Base-by-base conservation (phyloP, 1,140 invertebrate species). In the Latrodectus geometricus region DNA sequence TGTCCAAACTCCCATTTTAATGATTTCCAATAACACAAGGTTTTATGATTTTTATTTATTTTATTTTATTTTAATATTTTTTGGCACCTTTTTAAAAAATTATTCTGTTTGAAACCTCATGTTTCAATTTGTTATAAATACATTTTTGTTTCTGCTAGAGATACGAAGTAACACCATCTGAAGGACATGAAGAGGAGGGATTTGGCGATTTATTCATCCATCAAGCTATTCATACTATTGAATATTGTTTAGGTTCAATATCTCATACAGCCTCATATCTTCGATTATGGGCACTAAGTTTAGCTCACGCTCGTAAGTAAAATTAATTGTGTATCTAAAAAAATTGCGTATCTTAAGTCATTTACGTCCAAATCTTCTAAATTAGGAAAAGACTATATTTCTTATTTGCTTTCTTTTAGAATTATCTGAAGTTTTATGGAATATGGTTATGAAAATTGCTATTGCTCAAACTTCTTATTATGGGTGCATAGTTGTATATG, bases 251-350 rank as follows among this genome's bases (percentile, higher is more conserved):
- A 69, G 97, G 97, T 89, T 98, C 96, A 88, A 95, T 99, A 87
- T 98, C 97, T 0, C 97, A 99, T 90, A 99, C 98, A 0, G 98
- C 98, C 0, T 98, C 97, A 0, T 99, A 99, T 91, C 93, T 99
- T 5, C 96, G 98, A 89, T 92, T 99, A 48, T 99, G 98, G 98
- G 98, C 98, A 61, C 92, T 99, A 82, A 98, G 96, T 87, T 93
- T 99, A 84, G 97, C 97, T 89, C 97, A 99, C 92, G 96, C 96
- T 81, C 97, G 96, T 97, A 93, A 95, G 96, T 94, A 72, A 50
- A 77, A 49, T 35, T 1, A 35, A 35, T 35, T 3, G 5, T 35
- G 35, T 35, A 35, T 21, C 9, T 72, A 72, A 17, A 17, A 23
- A 72, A 72, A 21, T 17, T 21, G 21, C 23, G 21, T 12, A 21